Evolutionary conservation across 2,888 invertebrate genomes (phyloP), one percentile per base, ranked within the genome.

Genomic region (Andrena camellia): DNA sequence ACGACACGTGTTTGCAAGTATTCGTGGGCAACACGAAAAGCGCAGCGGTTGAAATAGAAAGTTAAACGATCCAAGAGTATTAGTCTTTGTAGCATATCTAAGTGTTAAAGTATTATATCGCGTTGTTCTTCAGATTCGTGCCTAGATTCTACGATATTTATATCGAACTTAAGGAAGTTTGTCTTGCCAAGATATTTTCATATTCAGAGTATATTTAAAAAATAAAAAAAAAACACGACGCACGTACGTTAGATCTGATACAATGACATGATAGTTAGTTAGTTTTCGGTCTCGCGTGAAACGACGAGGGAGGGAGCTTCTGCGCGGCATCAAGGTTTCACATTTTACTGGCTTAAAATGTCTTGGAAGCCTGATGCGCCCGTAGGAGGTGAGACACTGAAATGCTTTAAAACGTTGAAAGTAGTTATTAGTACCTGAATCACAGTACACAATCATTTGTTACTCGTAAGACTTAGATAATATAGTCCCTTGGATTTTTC

Each of bases 361-460:
- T 13, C 52, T 2, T 26, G n/a, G 31, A 54, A 54, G 63, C 13
- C 8, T 57, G 29, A 17, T 29, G 8, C 57, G 77, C 66, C 31
- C 26, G 50, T 20, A 54, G 74, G 67, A 52, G 69, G 69, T 63
- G 59, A 75, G 26, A 82, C 85, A 82, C 64, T 29, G 68, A 81
- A 78, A 84, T 86, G 88, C 88, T 89, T 89, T 89, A 89, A 85
- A 66, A 83, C 68, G 83, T 79, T 52, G 80, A 84, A 78, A 73
- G 83, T 85, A 89, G 85, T 86, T 89, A 52, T 85, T 90, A 91
- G 91, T 91, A 91, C 91, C 91, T 91, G 91, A 91, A 87, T 80
- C 81, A 88, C 73, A 90, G 90, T 90, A 90, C 88, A 91, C 81
- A 85, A 64, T 67, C 70, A 64, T 86, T 86, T 76, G 77, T 84